Percentiles rank a stretch among this genome's conserved stretches.
phyloP scores from a whole-genome alignment of 2,888 invertebrate genomes.

The Scaptomyza parva region DNA sequence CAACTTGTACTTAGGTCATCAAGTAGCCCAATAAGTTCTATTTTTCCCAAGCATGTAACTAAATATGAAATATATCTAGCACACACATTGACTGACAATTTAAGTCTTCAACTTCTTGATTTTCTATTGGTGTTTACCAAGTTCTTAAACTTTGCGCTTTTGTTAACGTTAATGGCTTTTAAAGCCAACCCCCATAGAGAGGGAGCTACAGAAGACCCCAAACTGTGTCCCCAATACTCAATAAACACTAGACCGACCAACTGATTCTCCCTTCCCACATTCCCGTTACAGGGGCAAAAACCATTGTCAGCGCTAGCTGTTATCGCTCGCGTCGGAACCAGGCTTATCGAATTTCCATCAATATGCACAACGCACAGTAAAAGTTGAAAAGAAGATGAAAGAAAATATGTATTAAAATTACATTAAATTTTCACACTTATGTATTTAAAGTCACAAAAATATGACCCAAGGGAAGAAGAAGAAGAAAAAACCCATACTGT shows the following conservation, averaged over 20 bases:
- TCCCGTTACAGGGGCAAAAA: conserved; percentile 20
- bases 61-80: background rate
- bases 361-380: conserved; percentile 16
- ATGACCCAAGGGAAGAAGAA: background rate
- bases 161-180: conserved; percentile 44
- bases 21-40: background rate
- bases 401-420: conserved; percentile 21
- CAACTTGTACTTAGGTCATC: too few species aligned
- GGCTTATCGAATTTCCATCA: conserved; percentile 57
- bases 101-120: background rate
- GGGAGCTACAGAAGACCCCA: background rate
- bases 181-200: conserved; percentile 28
- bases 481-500: background rate
- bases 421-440: conserved; percentile 29
- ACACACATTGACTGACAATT: background rate
- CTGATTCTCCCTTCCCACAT: background rate
- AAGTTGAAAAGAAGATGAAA: background rate
- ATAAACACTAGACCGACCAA: conserved; percentile 29
- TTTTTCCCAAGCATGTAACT: background rate
- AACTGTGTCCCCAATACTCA: conserved; percentile 40
- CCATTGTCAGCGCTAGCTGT: conserved; percentile 36
- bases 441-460: background rate
- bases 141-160: conserved; percentile 17
- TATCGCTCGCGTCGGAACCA: conserved; percentile 30
- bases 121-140: conserved; percentile 18